A percentile compares a stretch with the other conserved stretches of the same genome.
Evolutionary conservation across 2,888 invertebrate species (phyloP).

Genomic region (Cylindroiulus punctatus): DNA sequence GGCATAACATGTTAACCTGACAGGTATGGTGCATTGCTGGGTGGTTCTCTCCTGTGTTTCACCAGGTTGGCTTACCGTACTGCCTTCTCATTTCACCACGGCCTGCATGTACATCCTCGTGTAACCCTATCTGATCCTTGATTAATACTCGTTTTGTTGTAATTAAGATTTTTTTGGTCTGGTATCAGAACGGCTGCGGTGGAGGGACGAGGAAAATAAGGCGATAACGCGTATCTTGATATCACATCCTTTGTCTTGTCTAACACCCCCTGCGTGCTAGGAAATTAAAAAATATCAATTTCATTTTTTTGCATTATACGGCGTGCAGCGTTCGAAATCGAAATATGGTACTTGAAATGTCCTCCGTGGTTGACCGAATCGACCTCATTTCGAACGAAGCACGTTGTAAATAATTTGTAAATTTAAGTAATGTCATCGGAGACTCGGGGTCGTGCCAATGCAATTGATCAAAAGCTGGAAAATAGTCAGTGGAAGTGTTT

Average conservation of each 20-base stretch:
- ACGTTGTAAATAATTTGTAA: background rate
- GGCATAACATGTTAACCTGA: no score
- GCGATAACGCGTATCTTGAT: background rate
- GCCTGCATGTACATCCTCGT: background rate
- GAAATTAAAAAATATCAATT: slow-evolving; percentile 38
- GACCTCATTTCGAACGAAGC: background rate
- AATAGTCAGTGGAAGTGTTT: no score
- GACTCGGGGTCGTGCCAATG: no score
- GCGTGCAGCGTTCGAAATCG: background rate
- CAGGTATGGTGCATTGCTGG: no score
- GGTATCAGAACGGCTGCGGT: background rate
- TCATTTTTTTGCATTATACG: background rate
- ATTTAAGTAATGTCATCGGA: background rate
- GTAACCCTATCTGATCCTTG: background rate
- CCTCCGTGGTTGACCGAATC: background rate
- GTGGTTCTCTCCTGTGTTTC: no score
- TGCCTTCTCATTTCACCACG: no score
- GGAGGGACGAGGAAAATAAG: background rate
- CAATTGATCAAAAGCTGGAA: no score
- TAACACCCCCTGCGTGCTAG: background rate
- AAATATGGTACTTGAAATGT: background rate
- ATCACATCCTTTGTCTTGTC: slow-evolving; percentile 13
- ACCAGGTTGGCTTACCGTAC: no score
- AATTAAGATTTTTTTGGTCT: background rate
- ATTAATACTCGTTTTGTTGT: background rate